Base-by-base conservation (phyloP, 2,888 invertebrate species). In the Aphodius granarius region DNA sequence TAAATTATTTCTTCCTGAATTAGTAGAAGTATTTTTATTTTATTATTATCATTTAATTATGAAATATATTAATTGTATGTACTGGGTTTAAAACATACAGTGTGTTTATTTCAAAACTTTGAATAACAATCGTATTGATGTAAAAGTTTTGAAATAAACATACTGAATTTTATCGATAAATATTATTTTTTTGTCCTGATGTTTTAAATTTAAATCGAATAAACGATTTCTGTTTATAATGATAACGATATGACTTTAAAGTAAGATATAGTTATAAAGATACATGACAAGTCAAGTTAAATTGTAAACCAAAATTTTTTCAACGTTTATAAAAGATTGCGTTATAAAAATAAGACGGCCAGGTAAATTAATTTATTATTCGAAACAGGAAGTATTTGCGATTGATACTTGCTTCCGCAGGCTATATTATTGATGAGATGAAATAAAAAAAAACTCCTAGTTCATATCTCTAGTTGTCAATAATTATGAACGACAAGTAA, bases 391-490 rank as follows among this genome's bases (percentile, higher is more conserved):
- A 43, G 43, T 43, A 43, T 43, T 43, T 43, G 43, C 43, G 43
- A 43, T 43, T 43, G 43, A 43, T 43, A 43, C 13, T 43, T 43
- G 43, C 43, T 43, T 43, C 43, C 43, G 43, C 43, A 43, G 43
- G 43, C 43, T 43, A 43, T n/a, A n/a, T 43, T 43, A 43, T 43
- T 43, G 43, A 43, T 2, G 43, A 43, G n/a, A n/a, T n/a, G n/a
- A n/a, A n/a, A n/a, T n/a, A n/a, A 43, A 43, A 43, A 23, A 43
- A 43, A 43, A 43, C 43, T 21, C 65, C 68, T 68, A 68, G 68
- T 68, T 68, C 68, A 68, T 68, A 68, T 68, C 68, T 20, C 20
- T 68, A 68, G 68, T 68, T 68, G 68, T 68, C 68, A 68, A 68
- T 68, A 20, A 22, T 68, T 21, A 68, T 22, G 68, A 22, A 68